Conservation (phyloP, 2,797 vertebrate genomes). For the Lateolabrax maculatus region DNA sequence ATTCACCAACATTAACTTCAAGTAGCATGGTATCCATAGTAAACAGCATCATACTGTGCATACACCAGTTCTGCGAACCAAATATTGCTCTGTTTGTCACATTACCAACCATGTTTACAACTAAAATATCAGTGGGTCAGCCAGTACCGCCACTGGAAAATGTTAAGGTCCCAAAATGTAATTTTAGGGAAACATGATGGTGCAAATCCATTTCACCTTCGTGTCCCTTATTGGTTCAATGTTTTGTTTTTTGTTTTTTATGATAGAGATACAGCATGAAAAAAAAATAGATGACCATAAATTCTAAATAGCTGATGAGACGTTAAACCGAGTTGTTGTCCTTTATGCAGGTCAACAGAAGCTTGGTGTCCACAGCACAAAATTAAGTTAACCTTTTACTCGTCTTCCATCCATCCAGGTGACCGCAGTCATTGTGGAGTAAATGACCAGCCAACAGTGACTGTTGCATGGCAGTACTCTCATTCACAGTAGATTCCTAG, state of each 20-base stretch:
- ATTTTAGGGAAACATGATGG: not conserved
- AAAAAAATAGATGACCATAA: no score
- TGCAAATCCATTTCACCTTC: not conserved
- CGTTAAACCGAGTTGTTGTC: not conserved
- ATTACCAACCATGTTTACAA: not conserved
- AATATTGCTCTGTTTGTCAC: not conserved
- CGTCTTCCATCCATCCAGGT: conserved; percentile 16
- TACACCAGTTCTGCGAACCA: not conserved
- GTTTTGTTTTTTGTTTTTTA: not conserved
- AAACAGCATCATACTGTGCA: not conserved
- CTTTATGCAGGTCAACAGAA: conserved; percentile 3
- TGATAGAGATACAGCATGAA: no score
- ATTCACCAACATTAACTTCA: not conserved
- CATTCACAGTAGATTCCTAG: conserved; percentile 2
- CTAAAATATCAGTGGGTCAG: not conserved
- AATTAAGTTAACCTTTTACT: conserved; percentile 48
- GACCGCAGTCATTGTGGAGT: conserved; percentile 27
- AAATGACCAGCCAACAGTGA: conserved; percentile 18
- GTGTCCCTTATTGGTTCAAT: not conserved
- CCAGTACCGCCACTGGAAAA: not conserved
- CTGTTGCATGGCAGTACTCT: not conserved
- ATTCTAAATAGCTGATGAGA: not conserved
- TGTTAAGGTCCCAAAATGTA: not conserved
- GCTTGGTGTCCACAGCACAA: not conserved
- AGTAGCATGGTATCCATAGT: not conserved